A percentile compares a stretch with the other conserved stretches of the same genome.
Evolutionary conservation across 2,888 invertebrate genomes (phyloP).

Genomic region (Teleogryllus oceanicus): DNA sequence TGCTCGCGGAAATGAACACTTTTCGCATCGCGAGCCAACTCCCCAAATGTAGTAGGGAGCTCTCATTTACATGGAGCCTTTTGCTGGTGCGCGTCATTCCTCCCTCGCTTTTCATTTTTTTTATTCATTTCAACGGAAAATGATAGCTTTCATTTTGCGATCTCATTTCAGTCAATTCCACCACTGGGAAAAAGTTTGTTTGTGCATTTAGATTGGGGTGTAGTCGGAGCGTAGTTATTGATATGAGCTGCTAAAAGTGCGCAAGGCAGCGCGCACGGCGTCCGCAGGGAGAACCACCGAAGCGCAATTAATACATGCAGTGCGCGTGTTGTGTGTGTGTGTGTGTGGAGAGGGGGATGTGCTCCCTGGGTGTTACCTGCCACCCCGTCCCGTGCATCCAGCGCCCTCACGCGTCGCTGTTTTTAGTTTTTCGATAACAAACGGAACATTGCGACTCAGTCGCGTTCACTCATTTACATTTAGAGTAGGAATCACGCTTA

Average conservation of each 20-base stretch:
- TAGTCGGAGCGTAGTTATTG: background rate
- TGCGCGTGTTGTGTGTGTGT: too few species aligned
- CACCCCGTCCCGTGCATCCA: too few species aligned
- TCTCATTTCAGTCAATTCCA: slow-evolving; percentile 32
- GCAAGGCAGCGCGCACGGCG: background rate
- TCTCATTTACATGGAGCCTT: slow-evolving; percentile 4
- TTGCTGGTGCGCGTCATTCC: slow-evolving; percentile 24
- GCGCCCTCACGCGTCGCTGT: too few species aligned
- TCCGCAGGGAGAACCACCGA: too few species aligned
- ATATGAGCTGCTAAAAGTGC: background rate
- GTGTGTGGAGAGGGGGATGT: too few species aligned
- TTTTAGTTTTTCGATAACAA: too few species aligned
- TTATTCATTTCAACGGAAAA: slow-evolving; percentile 24
- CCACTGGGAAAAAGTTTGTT: slow-evolving; percentile 21
- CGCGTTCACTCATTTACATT: background rate
- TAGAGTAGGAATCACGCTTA: background rate
- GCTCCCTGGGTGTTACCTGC: too few species aligned
- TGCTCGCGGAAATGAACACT: too few species aligned
- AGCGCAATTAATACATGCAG: too few species aligned
- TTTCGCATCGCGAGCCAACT: background rate
- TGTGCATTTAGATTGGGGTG: background rate
- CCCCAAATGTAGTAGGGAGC: background rate
- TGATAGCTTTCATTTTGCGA: slow-evolving; percentile 35
- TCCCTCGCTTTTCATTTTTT: background rate
- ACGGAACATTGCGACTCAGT: background rate